A percentile compares a stretch with the other conserved stretches of the same genome.
Evolutionary conservation across 1,140 invertebrate genomes (phyloP).

Genomic region (Trigoniulus corallinus): DNA sequence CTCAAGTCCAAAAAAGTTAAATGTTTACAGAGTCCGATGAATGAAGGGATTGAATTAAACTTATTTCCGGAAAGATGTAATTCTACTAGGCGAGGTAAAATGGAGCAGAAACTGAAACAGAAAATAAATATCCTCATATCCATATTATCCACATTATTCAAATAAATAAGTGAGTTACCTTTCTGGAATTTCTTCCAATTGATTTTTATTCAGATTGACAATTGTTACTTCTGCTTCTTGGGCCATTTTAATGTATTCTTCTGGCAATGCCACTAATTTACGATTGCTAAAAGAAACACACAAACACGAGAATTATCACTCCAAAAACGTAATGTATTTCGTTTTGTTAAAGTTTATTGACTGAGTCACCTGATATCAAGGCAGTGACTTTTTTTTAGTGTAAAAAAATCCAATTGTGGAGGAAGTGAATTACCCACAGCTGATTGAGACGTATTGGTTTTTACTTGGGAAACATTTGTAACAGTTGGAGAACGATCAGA

Average conservation of each 20-base stretch:
- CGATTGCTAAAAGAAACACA: slow-evolving; percentile 12
- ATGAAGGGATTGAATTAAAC: slow-evolving; percentile 40
- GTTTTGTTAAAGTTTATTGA: not conserved
- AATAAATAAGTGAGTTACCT: slow-evolving; percentile 38
- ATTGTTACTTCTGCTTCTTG: slow-evolving; percentile 47
- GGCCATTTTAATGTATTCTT: slow-evolving; percentile 49
- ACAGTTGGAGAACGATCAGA: no score
- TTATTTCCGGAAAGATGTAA: slow-evolving; percentile 49
- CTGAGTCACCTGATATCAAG: not conserved
- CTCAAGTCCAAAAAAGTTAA: slow-evolving; percentile 51
- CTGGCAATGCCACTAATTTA: slow-evolving; percentile 44
- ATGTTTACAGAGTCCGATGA: slow-evolving; percentile 42
- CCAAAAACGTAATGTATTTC: not conserved
- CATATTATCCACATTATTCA: not conserved
- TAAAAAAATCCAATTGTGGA: not conserved
- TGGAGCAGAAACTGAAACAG: slow-evolving; percentile 29
- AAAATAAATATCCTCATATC: slow-evolving; percentile 8
- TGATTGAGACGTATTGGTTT: no score
- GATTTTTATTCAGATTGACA: slow-evolving; percentile 66
- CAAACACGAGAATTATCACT: not conserved
- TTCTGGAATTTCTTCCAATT: slow-evolving; percentile 42
- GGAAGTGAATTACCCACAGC: no score
- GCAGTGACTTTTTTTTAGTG: not conserved
- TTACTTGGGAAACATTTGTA: no score
- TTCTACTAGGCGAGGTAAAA: slow-evolving; percentile 41